These are phyloP conservation scores for Kryptopterus vitreolus DNA, from an alignment of 2,797 vertebrate genomes.

Conservation along the genomic window DNA sequence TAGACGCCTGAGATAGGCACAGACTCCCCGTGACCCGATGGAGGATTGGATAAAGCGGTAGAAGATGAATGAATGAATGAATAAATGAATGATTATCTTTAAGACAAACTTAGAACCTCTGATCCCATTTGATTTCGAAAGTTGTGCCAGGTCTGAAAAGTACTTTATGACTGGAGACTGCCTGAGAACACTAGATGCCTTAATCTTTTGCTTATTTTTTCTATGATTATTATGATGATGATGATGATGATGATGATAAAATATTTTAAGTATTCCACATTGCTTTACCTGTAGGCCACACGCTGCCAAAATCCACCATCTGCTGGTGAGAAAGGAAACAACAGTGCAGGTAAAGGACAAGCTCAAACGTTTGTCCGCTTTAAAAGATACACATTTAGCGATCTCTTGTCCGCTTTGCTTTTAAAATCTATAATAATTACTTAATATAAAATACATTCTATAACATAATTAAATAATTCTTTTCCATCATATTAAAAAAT, in stretches of 20 bases:
- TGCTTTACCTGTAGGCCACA: neutral
- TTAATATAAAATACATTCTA: neutral
- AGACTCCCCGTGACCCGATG: no score
- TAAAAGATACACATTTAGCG: neutral
- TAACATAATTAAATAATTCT: neutral
- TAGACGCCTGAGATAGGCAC: no score
- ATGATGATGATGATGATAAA: neutral
- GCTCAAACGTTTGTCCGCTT: neutral
- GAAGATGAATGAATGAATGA: no score
- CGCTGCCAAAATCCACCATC: neutral
- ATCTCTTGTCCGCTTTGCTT: neutral
- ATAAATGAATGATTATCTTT: no score
- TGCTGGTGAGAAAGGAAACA: neutral
- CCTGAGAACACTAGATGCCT: neutral
- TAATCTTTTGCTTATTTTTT: neutral
- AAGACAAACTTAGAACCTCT: no score
- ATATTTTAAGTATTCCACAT: neutral
- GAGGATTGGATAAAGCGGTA: no score
- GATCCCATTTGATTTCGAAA: neutral
- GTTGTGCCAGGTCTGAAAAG: neutral
- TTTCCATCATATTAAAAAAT: neutral
- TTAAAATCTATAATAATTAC: no score
- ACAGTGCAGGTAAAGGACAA: neutral
- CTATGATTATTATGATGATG: neutral
- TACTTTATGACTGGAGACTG: neutral